These are phyloP conservation scores for Alectura lathami DNA, from an alignment of 2,113 vertebrate genomes.

Conservation along the genomic window DNA sequence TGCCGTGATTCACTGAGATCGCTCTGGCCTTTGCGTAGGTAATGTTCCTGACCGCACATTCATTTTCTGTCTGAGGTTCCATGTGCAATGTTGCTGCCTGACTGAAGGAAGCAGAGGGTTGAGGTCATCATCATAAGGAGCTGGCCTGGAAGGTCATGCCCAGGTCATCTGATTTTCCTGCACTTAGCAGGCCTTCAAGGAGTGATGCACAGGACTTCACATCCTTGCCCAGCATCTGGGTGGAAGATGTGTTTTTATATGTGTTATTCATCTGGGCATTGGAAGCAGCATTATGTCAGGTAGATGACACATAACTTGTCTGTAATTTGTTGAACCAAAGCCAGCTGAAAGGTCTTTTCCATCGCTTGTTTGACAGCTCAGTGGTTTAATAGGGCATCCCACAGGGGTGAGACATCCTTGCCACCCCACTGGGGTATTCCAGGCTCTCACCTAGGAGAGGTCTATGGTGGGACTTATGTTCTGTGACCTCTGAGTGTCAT, in stretches of 20 bases:
- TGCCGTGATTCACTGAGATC: neutral
- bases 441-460: neutral
- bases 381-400: neutral
- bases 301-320: neutral
- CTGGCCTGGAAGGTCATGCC: neutral
- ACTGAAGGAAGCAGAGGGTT: neutral
- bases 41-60: neutral
- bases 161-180: neutral
- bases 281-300: neutral
- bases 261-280: neutral
- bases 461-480: neutral
- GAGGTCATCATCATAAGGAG: accelerated
- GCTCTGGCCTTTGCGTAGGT: neutral
- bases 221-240: neutral
- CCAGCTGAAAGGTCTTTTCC: neutral
- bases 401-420: neutral
- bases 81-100: accelerated
- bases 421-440: neutral
- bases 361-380: neutral
- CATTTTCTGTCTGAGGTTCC: neutral
- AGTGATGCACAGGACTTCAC: neutral
- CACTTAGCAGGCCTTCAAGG: neutral
- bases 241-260: neutral
- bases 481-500: neutral
- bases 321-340: neutral